Conservation (phyloP, 2,797 vertebrate genomes). For the Thunnus albacares region DNA sequence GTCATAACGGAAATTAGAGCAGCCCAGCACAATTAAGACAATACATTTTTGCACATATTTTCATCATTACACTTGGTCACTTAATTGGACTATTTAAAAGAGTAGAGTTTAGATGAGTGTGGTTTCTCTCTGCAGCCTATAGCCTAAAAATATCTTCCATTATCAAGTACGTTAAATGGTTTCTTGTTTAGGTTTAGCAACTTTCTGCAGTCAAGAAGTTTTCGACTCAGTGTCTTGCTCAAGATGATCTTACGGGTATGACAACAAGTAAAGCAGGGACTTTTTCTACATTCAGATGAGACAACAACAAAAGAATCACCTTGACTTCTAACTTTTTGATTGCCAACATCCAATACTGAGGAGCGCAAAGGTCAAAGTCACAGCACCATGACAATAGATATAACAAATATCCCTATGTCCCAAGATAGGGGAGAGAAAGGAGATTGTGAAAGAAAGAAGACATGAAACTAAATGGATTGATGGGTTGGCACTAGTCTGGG, state of each 20-base stretch:
- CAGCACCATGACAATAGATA: conserved; percentile 65
- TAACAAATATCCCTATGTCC: conserved; percentile 68
- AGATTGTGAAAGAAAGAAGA: conserved; percentile 65
- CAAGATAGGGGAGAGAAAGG: conserved; percentile 66
- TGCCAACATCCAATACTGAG: conserved; percentile 48
- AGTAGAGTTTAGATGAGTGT: background rate
- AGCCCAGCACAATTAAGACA: conserved; percentile 43
- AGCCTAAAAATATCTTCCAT: background rate
- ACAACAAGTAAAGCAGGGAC: conserved; percentile 16
- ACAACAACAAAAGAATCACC: conserved; percentile 40
- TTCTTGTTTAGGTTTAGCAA: conserved; percentile 2
- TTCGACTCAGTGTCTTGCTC: conserved; percentile 19
- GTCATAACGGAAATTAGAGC: conserved; percentile 60
- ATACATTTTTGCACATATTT: conserved; percentile 42
- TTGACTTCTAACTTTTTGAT: conserved; percentile 68
- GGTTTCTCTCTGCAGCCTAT: background rate
- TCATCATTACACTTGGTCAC: conserved; percentile 27
- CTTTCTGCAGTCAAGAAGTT: conserved; percentile 7
- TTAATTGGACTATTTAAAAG: conserved; percentile 44
- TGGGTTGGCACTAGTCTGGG: conserved; percentile 53
- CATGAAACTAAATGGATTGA: conserved; percentile 73
- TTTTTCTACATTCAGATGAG: conserved; percentile 57
- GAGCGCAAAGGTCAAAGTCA: conserved; percentile 64
- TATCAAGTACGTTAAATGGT: background rate
- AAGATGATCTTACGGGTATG: conserved; percentile 26